phyloP scores from a whole-genome alignment of 2,888 invertebrate species.

The Coelinius sp. region DNA sequence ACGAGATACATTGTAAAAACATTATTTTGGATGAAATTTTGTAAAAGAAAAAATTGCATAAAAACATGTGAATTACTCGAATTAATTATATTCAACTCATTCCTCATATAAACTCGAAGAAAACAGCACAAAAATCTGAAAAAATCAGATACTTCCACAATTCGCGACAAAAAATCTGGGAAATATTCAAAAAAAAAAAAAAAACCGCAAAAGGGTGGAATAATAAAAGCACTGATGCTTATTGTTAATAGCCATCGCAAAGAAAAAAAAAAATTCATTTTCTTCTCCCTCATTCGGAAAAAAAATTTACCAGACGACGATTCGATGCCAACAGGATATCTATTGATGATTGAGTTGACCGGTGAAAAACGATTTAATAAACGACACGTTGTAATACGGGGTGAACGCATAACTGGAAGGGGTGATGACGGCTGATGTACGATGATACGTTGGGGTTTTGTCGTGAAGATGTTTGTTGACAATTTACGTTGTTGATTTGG shows the following conservation, averaged over 20 bases:
- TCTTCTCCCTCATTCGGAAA: background rate
- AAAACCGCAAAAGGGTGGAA: background rate
- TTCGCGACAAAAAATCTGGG: slow-evolving; percentile 3
- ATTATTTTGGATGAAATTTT: no score
- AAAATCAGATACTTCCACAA: background rate
- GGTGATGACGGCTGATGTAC: slow-evolving; percentile 68
- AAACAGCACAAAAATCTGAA: background rate
- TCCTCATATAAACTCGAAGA: no score
- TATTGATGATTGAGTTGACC: slow-evolving; percentile 66
- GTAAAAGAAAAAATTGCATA: no score
- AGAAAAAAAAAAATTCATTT: slow-evolving; percentile 16
- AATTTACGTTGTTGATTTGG: slow-evolving; percentile 19
- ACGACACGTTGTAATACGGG: slow-evolving; percentile 68
- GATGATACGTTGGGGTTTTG: slow-evolving; percentile 69
- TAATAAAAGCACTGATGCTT: slow-evolving; percentile 5
- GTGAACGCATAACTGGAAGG: slow-evolving; percentile 68
- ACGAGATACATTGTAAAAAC: no score
- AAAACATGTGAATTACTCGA: no score
- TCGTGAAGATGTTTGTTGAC: slow-evolving; percentile 62
- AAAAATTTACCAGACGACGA: slow-evolving; percentile 66
- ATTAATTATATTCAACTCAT: no score
- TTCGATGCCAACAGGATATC: slow-evolving; percentile 65
- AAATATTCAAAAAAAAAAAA: background rate
- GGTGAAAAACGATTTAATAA: slow-evolving; percentile 68
- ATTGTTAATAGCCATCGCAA: slow-evolving; percentile 46